Percentiles rank a stretch among this genome's conserved stretches.
phyloP scores from a whole-genome alignment of 92 coral and sea anemone genomes.

The Epizoanthus fatuus region DNA sequence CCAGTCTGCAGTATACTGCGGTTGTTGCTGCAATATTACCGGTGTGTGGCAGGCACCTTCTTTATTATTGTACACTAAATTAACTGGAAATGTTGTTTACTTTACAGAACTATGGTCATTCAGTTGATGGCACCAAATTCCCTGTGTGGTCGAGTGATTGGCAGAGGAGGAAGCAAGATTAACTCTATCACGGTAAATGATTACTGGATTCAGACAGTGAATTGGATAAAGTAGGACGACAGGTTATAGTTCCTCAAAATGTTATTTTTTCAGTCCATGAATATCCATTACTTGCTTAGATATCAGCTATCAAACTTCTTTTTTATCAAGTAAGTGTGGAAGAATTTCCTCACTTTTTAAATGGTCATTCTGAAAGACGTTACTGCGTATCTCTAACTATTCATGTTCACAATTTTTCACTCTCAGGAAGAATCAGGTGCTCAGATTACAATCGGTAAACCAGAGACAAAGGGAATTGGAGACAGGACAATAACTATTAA shows the following conservation, averaged over 20 bases:
- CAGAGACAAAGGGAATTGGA: slow-evolving; percentile 92
- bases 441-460: slow-evolving; percentile 98
- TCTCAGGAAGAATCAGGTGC: slow-evolving; percentile 98
- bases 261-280: neutral
- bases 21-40: too few relatives aligned
- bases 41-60: too few relatives aligned
- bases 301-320: too few relatives aligned
- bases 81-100: neutral
- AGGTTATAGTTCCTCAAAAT: neutral
- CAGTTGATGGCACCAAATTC: slow-evolving; percentile 98
- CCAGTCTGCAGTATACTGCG: too few relatives aligned
- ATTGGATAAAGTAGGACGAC: neutral
- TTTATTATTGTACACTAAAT: neutral
- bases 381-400: neutral
- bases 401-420: neutral
- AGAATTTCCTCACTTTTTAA: too few relatives aligned
- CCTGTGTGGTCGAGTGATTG: slow-evolving; percentile 98
- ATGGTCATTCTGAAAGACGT: too few relatives aligned
- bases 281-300: neutral
- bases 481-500: slow-evolving; percentile 97
- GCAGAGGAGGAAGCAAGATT: slow-evolving; percentile 99
- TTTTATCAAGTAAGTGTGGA: too few relatives aligned
- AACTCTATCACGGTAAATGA: slow-evolving; percentile 94
- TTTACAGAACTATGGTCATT: slow-evolving; percentile 87
- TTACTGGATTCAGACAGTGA: neutral